Evolutionary conservation across 2,797 vertebrate genomes (phyloP), one percentile per base, ranked within the genome.

Genomic region (Hypotaenidia philippensis): DNA sequence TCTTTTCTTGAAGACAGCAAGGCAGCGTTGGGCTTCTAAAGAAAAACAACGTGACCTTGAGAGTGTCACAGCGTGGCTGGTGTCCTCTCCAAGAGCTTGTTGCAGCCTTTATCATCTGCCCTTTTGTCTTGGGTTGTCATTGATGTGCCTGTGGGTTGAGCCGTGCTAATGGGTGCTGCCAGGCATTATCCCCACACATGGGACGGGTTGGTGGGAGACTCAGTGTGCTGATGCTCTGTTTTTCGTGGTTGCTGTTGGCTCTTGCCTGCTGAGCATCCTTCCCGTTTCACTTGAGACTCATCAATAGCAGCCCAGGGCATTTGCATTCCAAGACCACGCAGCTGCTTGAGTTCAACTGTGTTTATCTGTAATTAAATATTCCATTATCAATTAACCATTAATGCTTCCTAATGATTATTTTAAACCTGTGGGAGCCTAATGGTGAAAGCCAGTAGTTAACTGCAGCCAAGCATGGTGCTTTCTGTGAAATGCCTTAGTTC

Each of bases 331-430:
- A 57, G 61, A 25, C 71, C 52, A 6, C 3, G 83, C 79, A 55
- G 83, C 85, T 91, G 79, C 79, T 88, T 77, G 52, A 7, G 52
- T 70, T 72, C 70, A 27, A 13, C 83, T 29, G 41, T 68, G 49
- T 71, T 83, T 79, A 70, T 78, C 79, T 95, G 89, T 93, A 94
- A 93, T 97, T 83, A 94, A 96, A 64, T 82, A 92, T 79, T 66
- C 76, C 68, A 17, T 80, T 90, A 90, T 85, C 93, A 92, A 59
- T 91, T 94, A 89, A 90, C 57, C 47, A 93, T 94, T 90, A 87
- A 87, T 40, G 63, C 66, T 72, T 60, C 63, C 19, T 74, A 52
- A 77, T 36, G 71, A 79, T 88, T n/a, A 29, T 64, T 79, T 69
- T 4, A 76, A 59, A 61, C 38, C 82, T 72, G 49, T 47, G 83